Percentiles rank a stretch among this genome's conserved stretches.
These are phyloP conservation scores for Bradypus variegatus DNA, from an alignment of 2,797 vertebrate genomes.

Conservation along the genomic window DNA sequence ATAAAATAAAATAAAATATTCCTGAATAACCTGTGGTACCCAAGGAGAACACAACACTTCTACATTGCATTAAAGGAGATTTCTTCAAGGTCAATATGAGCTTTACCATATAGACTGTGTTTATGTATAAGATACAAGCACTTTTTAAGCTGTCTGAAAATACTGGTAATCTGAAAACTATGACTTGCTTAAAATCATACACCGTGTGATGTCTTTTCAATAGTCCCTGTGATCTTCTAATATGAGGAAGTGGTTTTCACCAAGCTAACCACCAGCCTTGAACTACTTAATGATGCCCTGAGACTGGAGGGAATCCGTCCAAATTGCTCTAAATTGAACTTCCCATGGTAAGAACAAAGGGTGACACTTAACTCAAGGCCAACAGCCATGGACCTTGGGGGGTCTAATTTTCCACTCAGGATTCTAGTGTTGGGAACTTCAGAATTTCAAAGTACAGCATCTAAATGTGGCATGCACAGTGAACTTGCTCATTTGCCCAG, in stretches of 20 bases:
- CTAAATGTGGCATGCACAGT: constrained; percentile 57
- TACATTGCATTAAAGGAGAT: constrained; percentile 14
- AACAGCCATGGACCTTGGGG: constrained; percentile 62
- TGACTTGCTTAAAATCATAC: constrained; percentile 69
- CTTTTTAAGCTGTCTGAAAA: constrained; percentile 69
- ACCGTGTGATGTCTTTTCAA: constrained; percentile 67
- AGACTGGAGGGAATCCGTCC: constrained; percentile 64
- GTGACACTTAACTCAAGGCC: constrained; percentile 64
- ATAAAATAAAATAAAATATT: constrained; percentile 42
- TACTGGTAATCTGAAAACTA: constrained; percentile 69
- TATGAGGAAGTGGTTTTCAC: constrained; percentile 69
- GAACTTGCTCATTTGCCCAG: constrained; percentile 20
- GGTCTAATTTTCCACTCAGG: constrained; percentile 66
- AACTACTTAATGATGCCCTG: constrained; percentile 69
- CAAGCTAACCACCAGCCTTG: constrained; percentile 70
- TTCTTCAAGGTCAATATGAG: constrained; percentile 63
- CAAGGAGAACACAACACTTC: constrained; percentile 34
- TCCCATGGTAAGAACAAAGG: constrained; percentile 69
- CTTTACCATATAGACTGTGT: constrained; percentile 52
- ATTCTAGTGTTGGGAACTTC: constrained; percentile 63
- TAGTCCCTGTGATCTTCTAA: constrained; percentile 70
- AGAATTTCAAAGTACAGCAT: constrained; percentile 54
- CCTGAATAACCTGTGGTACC: neutral
- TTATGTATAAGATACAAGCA: constrained; percentile 57
- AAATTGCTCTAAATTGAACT: constrained; percentile 71